phyloP scores from a whole-genome alignment of 2,888 invertebrate genomes.

The Suillia variegata region DNA sequence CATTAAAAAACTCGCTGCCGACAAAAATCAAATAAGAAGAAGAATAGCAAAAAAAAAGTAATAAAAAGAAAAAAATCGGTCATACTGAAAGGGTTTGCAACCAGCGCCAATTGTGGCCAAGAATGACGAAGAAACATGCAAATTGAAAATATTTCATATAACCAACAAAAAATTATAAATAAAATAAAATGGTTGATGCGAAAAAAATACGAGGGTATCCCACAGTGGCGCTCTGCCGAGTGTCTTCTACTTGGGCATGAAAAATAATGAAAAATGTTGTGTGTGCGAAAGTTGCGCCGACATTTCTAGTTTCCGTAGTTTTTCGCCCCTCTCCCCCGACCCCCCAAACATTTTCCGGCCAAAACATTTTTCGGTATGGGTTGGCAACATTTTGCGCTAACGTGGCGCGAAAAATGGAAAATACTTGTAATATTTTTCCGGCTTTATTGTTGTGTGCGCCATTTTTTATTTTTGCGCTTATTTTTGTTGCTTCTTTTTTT shows the following conservation, averaged over 20 bases:
- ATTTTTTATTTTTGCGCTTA: not conserved
- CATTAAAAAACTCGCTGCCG: too few relatives aligned
- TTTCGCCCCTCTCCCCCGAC: too few relatives aligned
- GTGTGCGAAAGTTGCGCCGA: not conserved
- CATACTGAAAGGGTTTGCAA: not conserved
- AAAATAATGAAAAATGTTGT: constrained; percentile 1
- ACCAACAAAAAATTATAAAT: too few relatives aligned
- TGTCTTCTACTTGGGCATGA: too few relatives aligned
- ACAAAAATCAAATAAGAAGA: too few relatives aligned
- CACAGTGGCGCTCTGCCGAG: too few relatives aligned
- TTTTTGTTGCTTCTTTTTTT: not conserved
- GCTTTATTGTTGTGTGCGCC: constrained; percentile 4
- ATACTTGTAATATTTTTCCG: constrained; percentile 19
- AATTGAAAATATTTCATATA: constrained; percentile 18
- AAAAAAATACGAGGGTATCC: not conserved
- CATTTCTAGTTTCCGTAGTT: constrained; percentile 7
- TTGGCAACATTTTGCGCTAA: constrained; percentile 15
- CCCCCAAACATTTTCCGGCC: too few relatives aligned
- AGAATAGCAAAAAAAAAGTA: constrained; percentile 11
- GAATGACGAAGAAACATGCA: constrained; percentile 13
- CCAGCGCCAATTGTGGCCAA: constrained; percentile 6
- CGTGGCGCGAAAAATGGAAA: constrained; percentile 20
- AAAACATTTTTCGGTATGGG: too few relatives aligned
- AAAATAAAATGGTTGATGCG: not conserved
- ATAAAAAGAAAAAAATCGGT: not conserved